phyloP scores from a whole-genome alignment of 2,113 vertebrate species.

The Tringa solitaria region DNA sequence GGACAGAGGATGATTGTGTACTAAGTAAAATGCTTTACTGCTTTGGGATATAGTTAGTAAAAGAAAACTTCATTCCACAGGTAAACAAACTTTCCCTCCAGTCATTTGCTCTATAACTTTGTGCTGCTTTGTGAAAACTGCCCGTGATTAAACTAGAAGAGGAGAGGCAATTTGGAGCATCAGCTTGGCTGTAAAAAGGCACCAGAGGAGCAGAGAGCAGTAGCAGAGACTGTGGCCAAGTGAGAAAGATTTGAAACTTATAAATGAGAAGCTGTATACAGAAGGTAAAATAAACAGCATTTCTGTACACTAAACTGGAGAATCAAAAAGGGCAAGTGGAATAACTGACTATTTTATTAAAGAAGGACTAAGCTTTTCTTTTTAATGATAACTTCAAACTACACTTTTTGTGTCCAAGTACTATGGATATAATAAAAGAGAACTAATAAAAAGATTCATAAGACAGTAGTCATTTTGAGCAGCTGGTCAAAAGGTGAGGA shows the following conservation, averaged over 20 bases:
- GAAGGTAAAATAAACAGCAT: background rate
- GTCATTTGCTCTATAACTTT: background rate
- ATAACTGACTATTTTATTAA: background rate
- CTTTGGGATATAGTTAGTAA: background rate
- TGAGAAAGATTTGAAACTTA: background rate
- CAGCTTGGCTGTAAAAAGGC: background rate
- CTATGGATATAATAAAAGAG: background rate
- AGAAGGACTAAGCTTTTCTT: background rate
- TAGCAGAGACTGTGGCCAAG: background rate
- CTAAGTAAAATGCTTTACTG: background rate
- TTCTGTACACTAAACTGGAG: background rate
- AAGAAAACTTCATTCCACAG: background rate
- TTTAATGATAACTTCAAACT: background rate
- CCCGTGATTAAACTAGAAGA: background rate
- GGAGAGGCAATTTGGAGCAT: background rate
- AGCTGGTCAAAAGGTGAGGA: background rate
- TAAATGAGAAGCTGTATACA: background rate
- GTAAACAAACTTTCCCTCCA: background rate
- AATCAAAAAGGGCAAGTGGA: rapidly evolving
- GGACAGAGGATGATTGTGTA: too few relatives aligned
- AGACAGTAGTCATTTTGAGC: background rate
- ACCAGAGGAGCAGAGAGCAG: background rate
- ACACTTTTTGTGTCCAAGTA: background rate
- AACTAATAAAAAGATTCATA: background rate
- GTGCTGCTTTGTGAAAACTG: background rate